Evolutionary conservation across 2,797 vertebrate genomes (phyloP).

Genomic region (Notolepis coatsorum): DNA sequence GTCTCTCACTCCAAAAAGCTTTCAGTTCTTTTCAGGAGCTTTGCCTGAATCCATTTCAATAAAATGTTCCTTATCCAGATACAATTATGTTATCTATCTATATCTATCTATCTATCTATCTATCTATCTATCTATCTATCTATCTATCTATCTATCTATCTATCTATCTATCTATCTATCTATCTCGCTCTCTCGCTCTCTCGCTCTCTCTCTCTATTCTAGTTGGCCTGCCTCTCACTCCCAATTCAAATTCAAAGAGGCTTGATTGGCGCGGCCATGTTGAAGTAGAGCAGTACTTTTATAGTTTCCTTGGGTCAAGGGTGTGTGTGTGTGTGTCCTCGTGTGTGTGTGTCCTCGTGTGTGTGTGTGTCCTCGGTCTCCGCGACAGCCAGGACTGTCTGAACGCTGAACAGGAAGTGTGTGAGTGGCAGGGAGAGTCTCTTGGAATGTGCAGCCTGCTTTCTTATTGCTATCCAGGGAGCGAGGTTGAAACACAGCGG

Average conservation of each 20-base stretch:
- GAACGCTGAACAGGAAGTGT: slow-evolving; percentile 3
- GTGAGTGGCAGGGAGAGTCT: not conserved
- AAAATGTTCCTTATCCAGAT: not conserved
- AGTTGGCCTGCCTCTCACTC: not conserved
- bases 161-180: not conserved
- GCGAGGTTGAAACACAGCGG: not conserved
- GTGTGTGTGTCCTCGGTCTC: not conserved
- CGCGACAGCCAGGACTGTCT: not conserved
- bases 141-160: too few relatives aligned
- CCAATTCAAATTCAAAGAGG: too few relatives aligned
- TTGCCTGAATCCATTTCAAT: not conserved
- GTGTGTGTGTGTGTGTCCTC: not conserved
- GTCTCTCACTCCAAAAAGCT: not conserved
- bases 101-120: not conserved
- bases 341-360: too few relatives aligned
- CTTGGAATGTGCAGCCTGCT: not conserved
- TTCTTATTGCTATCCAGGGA: not conserved
- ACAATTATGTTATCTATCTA: not conserved
- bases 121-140: not conserved
- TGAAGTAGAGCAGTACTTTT: too few relatives aligned
- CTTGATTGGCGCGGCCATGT: too few relatives aligned
- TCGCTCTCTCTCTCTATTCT: too few relatives aligned
- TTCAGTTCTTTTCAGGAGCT: not conserved
- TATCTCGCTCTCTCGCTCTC: not conserved
- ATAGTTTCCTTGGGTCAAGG: not conserved